Conservation (phyloP, 2,797 vertebrate species). For the Hypotaenidia philippensis region DNA sequence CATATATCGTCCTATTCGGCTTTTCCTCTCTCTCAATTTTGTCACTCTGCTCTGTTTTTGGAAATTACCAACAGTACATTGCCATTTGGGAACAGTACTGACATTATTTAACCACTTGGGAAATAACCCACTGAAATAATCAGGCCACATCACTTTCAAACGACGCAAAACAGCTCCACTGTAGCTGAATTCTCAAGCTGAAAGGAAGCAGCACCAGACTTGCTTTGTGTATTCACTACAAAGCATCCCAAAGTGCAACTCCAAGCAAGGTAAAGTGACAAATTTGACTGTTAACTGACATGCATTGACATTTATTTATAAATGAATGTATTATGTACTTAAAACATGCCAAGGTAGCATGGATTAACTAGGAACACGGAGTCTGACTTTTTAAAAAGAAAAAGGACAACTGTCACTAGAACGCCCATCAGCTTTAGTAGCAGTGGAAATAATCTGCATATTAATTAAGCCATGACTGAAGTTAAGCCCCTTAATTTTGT, state of each 20-base stretch:
- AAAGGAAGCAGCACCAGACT: not conserved
- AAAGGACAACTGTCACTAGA: constrained; percentile 18
- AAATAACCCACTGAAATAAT: not conserved
- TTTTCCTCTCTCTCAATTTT: not conserved
- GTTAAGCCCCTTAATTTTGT: constrained; percentile 41
- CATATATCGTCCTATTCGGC: not conserved
- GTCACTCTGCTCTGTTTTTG: not conserved
- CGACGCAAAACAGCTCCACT: not conserved
- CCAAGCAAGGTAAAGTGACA: not conserved
- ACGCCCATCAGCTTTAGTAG: constrained; percentile 26
- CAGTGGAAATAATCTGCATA: constrained; percentile 40
- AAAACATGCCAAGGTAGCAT: not conserved
- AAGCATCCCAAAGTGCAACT: not conserved
- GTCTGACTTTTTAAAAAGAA: not conserved
- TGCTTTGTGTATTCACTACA: not conserved
- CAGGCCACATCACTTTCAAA: not conserved
- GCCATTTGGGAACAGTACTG: not conserved
- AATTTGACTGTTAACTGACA: not conserved
- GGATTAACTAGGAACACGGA: constrained; percentile 26
- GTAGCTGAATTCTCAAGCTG: accelerated
- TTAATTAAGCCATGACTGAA: not conserved
- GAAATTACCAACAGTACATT: not conserved
- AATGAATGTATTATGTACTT: not conserved
- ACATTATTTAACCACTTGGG: not conserved
- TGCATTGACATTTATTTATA: not conserved